phyloP scores from a whole-genome alignment of 2,797 vertebrate genomes.

The Sciurus carolinensis region DNA sequence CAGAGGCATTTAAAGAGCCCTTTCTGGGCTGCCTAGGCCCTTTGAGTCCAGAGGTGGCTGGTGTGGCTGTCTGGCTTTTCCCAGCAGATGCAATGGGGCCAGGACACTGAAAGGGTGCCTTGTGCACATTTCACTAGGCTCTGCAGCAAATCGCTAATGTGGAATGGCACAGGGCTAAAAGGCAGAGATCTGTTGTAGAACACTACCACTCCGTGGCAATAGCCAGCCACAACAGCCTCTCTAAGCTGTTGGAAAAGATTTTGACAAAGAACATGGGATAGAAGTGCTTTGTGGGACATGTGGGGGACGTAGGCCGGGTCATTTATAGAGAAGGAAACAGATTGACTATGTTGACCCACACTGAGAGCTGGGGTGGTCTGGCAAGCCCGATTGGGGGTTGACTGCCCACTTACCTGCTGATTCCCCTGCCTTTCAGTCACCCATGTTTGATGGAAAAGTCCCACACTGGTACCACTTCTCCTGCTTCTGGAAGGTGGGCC shows the following conservation, averaged over 20 bases:
- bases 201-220: fast-evolving
- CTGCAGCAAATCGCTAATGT: neutral
- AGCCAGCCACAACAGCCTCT: neutral
- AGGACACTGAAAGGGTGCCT: fast-evolving
- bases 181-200: neutral
- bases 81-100: neutral
- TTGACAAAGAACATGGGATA: no score
- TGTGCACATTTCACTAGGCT: neutral
- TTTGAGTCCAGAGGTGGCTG: neutral
- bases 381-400: fast-evolving
- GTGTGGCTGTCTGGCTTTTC: neutral
- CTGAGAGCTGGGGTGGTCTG: no score
- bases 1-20: neutral
- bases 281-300: neutral
- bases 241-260: neutral
- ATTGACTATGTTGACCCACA: fast-evolving
- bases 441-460: conserved; percentile 98
- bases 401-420: neutral
- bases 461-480: conserved; percentile 99
- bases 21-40: neutral
- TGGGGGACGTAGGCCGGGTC: neutral
- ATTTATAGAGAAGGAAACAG: neutral
- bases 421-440: conserved; percentile 91
- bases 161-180: fast-evolving
- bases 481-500: conserved; percentile 97